Evolutionary conservation across 2,888 invertebrate genomes (phyloP).

Genomic region (Cryptosula pallasiana): DNA sequence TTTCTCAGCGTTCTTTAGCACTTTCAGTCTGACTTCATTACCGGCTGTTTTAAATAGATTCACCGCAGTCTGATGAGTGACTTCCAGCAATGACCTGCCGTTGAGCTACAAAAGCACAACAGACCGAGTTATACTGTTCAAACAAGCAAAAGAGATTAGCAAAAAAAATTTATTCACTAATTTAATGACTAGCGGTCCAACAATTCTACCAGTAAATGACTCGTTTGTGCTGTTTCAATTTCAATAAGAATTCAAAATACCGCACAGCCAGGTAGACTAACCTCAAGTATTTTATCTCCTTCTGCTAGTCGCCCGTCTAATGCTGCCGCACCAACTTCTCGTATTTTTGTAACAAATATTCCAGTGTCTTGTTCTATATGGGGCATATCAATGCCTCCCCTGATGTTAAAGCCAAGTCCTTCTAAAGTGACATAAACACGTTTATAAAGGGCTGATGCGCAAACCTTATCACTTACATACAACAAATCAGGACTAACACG

Average conservation of each 20-base stretch:
- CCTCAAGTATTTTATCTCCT: conserved; percentile 50
- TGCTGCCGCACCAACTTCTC: conserved; percentile 50
- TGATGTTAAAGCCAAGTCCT: conserved; percentile 56
- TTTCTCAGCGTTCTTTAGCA: conserved; percentile 42
- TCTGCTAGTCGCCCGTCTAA: conserved; percentile 49
- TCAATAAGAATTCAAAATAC: no score
- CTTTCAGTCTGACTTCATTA: conserved; percentile 40
- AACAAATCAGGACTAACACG: no score
- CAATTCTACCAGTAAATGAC: no score
- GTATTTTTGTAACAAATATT: conserved; percentile 53
- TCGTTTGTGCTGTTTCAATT: no score
- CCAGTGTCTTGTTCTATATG: conserved; percentile 51
- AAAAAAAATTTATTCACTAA: no score
- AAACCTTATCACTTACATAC: no score
- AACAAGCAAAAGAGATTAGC: no score
- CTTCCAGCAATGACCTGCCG: conserved; percentile 38
- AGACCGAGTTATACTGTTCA: no score
- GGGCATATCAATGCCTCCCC: conserved; percentile 51
- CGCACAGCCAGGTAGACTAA: no score
- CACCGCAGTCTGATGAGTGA: conserved; percentile 48
- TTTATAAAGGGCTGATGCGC: no score
- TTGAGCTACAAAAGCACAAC: conserved; percentile 38
- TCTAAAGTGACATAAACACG: conserved; percentile 27
- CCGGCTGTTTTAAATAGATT: conserved; percentile 44
- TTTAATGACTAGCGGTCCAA: no score